A percentile compares a stretch with the other conserved stretches of the same genome.
Evolutionary conservation across 2,888 invertebrate species (phyloP).

Genomic region (Lycaena phlaeas): DNA sequence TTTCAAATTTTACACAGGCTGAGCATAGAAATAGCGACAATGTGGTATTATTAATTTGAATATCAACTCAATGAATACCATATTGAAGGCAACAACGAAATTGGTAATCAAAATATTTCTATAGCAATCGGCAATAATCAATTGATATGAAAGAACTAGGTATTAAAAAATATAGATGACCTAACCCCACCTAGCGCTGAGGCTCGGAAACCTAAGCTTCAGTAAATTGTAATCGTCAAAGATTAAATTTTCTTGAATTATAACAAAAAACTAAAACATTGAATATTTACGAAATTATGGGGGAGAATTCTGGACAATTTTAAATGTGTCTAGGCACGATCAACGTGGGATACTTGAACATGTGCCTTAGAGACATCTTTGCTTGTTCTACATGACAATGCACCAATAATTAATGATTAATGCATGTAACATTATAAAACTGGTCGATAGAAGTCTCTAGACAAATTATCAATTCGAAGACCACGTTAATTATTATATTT

Average conservation of each 20-base stretch:
- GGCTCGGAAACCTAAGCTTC: slow-evolving; percentile 29
- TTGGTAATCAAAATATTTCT: too few species aligned
- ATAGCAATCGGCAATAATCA: slow-evolving; percentile 2
- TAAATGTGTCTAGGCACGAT: background rate
- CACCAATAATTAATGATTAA: slow-evolving; percentile 1
- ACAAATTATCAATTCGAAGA: slow-evolving; percentile 26
- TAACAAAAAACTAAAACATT: background rate
- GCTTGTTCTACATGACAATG: slow-evolving; percentile 7
- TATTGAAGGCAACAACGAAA: too few species aligned
- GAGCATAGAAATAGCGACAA: too few species aligned
- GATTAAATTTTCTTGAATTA: slow-evolving; percentile 2
- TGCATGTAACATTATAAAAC: slow-evolving; percentile 5
- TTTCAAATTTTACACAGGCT: too few species aligned
- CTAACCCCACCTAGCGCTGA: slow-evolving; percentile 58
- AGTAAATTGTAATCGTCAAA: slow-evolving; percentile 14
- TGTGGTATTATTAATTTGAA: too few species aligned
- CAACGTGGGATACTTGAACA: slow-evolving; percentile 5
- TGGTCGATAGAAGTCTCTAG: slow-evolving; percentile 21
- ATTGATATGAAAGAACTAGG: slow-evolving; percentile 2
- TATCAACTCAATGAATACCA: too few species aligned
- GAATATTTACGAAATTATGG: background rate
- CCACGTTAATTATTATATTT: background rate
- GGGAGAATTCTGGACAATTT: background rate
- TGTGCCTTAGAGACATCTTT: slow-evolving; percentile 8
- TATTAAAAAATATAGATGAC: slow-evolving; percentile 28